Evolutionary conservation across 1,140 invertebrate species (phyloP), one percentile per base, ranked within the genome.

Genomic region (Lasioglossum baleicum): DNA sequence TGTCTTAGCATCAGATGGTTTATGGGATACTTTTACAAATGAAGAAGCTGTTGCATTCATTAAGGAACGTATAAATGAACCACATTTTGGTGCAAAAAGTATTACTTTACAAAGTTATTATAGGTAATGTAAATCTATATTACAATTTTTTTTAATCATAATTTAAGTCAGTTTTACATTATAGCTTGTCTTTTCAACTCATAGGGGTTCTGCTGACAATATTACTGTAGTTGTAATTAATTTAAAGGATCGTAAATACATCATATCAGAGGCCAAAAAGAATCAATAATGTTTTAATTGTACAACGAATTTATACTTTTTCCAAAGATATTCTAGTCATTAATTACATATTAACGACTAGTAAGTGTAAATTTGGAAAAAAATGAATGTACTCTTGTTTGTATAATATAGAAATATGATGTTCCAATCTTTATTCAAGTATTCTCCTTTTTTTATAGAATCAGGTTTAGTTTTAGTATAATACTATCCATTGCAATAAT

Each of bases 1-100:
- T 77, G 96, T 99, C 77, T 92, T 99, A 35, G 98, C 98, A 15
- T 97, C 98, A 4, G 98, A 99, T 94, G 98, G 98, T 15, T 94
- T 99, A 11, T 99, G 98, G 98, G 98, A 99, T 92, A 98, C 97
- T 44, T 98, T 99, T 89, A 95, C 95, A 22, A 99, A 99, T 92
- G 98, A 99, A 92, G 98, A 99, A 92, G 98, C 98, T 65, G 95
- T 98, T 15, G 95, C 96, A 83, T 99, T 96, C 92, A 95, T 98
- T 48, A 96, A 96, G 90, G 95, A 97, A 84, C 95, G 96, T 81
- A 94, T 98, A 26, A 94, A 97, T 86, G 97, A 98, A 93, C 95
- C 97, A 31, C 95, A 96, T 91, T 97, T 95, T 93, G 98, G 98
- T 72, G 98, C 98, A 58, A 98, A 98, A 93, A 97, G 96, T 89